Evolutionary conservation across 2,888 invertebrate genomes (phyloP), one percentile per base, ranked within the genome.

Genomic region (Hipparchia semele): DNA sequence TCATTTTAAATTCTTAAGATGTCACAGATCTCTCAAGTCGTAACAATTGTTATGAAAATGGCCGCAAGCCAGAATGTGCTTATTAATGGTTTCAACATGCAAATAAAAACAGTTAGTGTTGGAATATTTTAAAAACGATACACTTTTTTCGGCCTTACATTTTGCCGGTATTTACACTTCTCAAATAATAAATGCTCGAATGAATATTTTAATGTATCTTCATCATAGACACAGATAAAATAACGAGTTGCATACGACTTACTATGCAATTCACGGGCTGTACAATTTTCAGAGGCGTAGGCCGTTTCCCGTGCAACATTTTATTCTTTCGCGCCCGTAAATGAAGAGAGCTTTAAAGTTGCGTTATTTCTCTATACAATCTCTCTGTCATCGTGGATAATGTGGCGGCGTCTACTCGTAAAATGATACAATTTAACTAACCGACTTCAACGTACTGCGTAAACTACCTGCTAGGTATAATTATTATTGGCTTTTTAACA

Each of bases 1-100:
- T n/a, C 58, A 67, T 9, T 56, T 46, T 67, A 45, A 56, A 67
- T 7, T 56, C 12, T 58, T 72, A 51, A 72, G 72, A 45, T 73
- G 68, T 68, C 51, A 53, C 45, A 59, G 13, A 59, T 69, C 51
- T 68, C 53, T 58, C 59, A 51, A 62, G 58, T 12, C 53, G 12
- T 53, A 53, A 58, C 68, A n/a, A 60, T 65, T 69, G 65, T 69
- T 62, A 66, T 66, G 53, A 33, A 12, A 4, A 39, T 45, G 66
- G 49, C 64, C 10, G 23, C 10, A 9, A 49, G 64, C 64, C 64
- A 64, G 49, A 64, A 51, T 49, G 46, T 10, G n/a, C 9, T 64
- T 64, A 64, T 68, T 46, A 68, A 59, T 58, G 58, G 46, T 68
- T 23, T 9, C 9, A 51, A 64, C 13, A 64, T 64, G 64, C 49